Conservation (phyloP, 2,113 vertebrate genomes). For the Nothoprocta perdicaria region DNA sequence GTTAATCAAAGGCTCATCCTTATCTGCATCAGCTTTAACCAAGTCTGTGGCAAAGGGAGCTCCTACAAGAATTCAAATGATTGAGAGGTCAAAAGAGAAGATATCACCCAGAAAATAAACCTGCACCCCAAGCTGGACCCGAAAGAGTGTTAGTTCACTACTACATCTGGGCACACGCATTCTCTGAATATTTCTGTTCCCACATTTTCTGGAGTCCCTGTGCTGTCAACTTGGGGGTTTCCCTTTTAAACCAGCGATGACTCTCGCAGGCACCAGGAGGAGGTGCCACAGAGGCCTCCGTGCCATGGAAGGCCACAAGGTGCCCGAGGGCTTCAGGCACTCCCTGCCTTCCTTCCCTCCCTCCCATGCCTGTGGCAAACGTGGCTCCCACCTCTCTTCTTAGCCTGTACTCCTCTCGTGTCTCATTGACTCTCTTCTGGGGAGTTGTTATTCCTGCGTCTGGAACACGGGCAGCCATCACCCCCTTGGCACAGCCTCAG, state of each 20-base stretch:
- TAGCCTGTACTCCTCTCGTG: too few relatives aligned
- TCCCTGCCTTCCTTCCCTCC: too few relatives aligned
- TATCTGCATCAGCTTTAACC: not conserved
- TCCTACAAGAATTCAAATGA: not conserved
- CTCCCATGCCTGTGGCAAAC: too few relatives aligned
- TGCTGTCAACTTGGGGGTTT: not conserved
- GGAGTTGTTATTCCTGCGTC: not conserved
- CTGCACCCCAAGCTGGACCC: not conserved
- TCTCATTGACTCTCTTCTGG: not conserved
- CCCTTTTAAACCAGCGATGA: not conserved
- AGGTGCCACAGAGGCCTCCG: not conserved
- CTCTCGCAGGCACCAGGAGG: not conserved
- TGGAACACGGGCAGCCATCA: not conserved
- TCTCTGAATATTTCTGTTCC: not conserved
- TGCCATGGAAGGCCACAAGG: rapidly evolving
- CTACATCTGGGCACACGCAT: not conserved
- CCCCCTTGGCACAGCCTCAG: not conserved
- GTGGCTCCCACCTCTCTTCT: too few relatives aligned
- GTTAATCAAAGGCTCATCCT: not conserved
- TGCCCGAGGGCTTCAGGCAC: too few relatives aligned
- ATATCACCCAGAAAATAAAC: not conserved
- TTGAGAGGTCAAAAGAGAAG: not conserved
- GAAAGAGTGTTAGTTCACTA: not conserved
- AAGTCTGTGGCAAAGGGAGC: not conserved
- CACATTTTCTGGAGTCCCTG: not conserved